phyloP scores from a whole-genome alignment of 1,140 invertebrate genomes.

The Nebria ingens region DNA sequence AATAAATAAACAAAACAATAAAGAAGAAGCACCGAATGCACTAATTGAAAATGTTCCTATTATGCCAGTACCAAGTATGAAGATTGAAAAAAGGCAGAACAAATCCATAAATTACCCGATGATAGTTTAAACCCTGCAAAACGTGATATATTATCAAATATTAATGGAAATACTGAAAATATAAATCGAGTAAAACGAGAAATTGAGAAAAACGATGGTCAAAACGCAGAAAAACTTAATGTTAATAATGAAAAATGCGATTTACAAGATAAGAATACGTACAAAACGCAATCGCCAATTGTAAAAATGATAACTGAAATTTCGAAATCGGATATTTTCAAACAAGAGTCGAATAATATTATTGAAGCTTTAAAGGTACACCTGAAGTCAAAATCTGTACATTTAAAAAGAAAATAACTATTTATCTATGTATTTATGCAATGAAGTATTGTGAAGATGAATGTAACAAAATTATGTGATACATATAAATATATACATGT shows the following conservation, averaged over 20 bases:
- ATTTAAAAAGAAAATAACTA: conserved; percentile 6
- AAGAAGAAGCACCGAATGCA: too few species aligned
- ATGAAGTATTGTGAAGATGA: background rate
- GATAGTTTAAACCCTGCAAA: background rate
- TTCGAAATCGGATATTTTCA: background rate
- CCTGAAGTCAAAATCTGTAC: background rate
- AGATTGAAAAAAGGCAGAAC: too few species aligned
- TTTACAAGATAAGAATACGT: background rate
- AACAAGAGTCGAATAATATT: background rate
- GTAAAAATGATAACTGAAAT: background rate
- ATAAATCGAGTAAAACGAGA: background rate
- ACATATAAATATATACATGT: background rate
- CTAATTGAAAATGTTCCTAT: too few species aligned
- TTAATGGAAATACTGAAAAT: background rate
- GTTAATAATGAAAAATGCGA: background rate
- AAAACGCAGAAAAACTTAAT: background rate
- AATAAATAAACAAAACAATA: too few species aligned
- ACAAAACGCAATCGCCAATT: background rate
- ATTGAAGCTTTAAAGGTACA: background rate
- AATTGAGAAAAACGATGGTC: background rate
- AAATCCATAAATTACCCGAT: too few species aligned
- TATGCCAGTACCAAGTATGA: too few species aligned
- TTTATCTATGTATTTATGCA: background rate
- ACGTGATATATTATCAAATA: background rate
- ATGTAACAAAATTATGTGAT: background rate